These are phyloP conservation scores for Petaurus breviceps DNA, from an alignment of 2,113 vertebrate species.

Conservation along the genomic window DNA sequence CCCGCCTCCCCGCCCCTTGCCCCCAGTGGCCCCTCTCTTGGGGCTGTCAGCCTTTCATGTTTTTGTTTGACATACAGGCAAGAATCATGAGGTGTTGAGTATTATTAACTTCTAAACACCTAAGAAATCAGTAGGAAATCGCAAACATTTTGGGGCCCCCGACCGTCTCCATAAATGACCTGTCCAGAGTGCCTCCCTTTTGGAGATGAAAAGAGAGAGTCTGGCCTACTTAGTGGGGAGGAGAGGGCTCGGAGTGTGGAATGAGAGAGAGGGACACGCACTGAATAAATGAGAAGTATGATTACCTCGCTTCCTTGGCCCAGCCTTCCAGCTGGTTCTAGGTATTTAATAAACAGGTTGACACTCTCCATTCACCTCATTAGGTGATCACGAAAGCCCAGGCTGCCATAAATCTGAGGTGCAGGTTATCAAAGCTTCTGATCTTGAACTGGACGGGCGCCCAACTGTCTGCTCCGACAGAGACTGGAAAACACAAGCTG, in stretches of 20 bases:
- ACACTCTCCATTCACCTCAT: constrained; percentile 96
- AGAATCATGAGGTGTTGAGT: constrained; percentile 88
- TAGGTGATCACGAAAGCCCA: constrained; percentile 92
- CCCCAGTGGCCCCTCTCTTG: constrained; percentile 42
- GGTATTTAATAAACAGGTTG: constrained; percentile 99
- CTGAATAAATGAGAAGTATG: constrained; percentile 86
- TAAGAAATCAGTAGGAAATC: constrained; percentile 86
- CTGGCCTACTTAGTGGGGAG: constrained; percentile 39
- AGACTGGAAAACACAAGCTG: constrained; percentile 90
- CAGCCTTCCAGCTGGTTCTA: constrained; percentile 92
- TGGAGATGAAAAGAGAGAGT: constrained; percentile 74
- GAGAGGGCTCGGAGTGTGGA: not conserved
- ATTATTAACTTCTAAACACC: constrained; percentile 90
- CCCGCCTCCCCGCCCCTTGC: constrained; percentile 35
- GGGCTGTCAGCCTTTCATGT: constrained; percentile 79
- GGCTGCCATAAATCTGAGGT: constrained; percentile 94
- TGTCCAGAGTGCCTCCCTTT: constrained; percentile 80
- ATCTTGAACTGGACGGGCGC: constrained; percentile 97
- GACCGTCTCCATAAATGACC: constrained; percentile 80
- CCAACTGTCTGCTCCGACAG: constrained; percentile 94
- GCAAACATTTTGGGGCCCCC: constrained; percentile 81
- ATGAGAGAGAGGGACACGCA: not conserved
- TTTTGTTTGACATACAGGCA: constrained; percentile 84
- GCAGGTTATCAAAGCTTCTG: constrained; percentile 97
- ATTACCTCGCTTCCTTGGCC: constrained; percentile 84